These are phyloP conservation scores for Notodromas monacha DNA, from an alignment of 2,888 invertebrate species.

Conservation along the genomic window DNA sequence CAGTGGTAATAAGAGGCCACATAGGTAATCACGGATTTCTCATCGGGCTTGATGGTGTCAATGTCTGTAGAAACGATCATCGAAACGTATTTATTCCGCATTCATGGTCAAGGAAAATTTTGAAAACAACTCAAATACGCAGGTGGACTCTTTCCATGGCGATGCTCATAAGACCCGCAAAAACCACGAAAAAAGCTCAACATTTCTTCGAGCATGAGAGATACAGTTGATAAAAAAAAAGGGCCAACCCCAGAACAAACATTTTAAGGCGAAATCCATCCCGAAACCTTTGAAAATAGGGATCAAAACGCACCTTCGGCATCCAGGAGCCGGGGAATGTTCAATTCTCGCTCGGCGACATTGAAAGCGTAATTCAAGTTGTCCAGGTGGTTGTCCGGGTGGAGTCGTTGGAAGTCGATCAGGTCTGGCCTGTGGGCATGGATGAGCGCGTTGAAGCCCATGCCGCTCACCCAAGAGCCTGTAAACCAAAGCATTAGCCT, in stretches of 20 bases:
- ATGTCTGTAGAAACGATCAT: too few relatives aligned
- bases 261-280: background rate
- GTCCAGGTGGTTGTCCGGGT: slow-evolving; percentile 50
- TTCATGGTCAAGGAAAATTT: background rate
- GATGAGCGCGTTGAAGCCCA: slow-evolving; percentile 93
- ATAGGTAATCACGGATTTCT: slow-evolving; percentile 94
- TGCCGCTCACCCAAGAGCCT: slow-evolving; percentile 74
- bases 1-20: slow-evolving; percentile 97
- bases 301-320: slow-evolving; percentile 33
- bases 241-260: too few relatives aligned
- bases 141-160: too few relatives aligned
- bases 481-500: slow-evolving; percentile 11
- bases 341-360: slow-evolving; percentile 62
- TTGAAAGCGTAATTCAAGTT: slow-evolving; percentile 94
- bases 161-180: too few relatives aligned
- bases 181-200: too few relatives aligned
- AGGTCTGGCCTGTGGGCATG: slow-evolving; percentile 88
- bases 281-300: background rate
- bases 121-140: too few relatives aligned
- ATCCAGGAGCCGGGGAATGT: slow-evolving; percentile 66
- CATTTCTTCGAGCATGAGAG: too few relatives aligned
- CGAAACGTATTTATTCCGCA: slow-evolving; percentile 9
- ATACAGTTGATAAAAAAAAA: too few relatives aligned
- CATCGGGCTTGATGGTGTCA: slow-evolving; percentile 70
- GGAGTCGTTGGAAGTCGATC: slow-evolving; percentile 49